Conservation (phyloP, 2,113 vertebrate genomes). For the Buteo buteo region DNA sequence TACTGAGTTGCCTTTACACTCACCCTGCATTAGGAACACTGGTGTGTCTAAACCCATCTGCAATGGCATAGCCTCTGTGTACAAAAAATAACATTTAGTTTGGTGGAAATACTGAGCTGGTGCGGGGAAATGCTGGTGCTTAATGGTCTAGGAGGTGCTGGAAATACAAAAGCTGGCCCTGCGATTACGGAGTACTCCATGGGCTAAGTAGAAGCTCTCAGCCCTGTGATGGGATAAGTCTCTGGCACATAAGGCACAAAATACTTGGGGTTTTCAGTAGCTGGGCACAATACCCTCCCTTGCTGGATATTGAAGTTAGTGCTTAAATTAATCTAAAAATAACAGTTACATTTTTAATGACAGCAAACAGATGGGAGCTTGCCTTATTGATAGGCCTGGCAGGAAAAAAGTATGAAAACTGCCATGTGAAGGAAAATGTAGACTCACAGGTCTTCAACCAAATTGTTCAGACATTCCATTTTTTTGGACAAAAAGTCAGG, state of each 20-base stretch:
- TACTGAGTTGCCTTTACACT: background rate
- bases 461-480: background rate
- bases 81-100: background rate
- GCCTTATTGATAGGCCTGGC: background rate
- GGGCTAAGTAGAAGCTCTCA: background rate
- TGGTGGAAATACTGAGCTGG: background rate
- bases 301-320: background rate
- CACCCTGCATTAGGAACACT: background rate
- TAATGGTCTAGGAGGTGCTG: background rate
- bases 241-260: background rate
- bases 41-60: background rate
- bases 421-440: background rate
- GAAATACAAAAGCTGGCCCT: background rate
- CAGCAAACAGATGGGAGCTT: background rate
- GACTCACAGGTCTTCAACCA: background rate
- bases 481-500: background rate
- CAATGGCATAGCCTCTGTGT: background rate
- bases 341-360: background rate
- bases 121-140: background rate
- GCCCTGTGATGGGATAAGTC: background rate
- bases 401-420: background rate
- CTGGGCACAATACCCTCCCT: background rate
- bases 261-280: background rate
- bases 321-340: background rate
- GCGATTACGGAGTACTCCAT: too few species aligned